Percentiles rank a stretch among this genome's conserved stretches.
Evolutionary conservation across 2,797 vertebrate genomes (phyloP).

Genomic region (Novumbra hubbsi): DNA sequence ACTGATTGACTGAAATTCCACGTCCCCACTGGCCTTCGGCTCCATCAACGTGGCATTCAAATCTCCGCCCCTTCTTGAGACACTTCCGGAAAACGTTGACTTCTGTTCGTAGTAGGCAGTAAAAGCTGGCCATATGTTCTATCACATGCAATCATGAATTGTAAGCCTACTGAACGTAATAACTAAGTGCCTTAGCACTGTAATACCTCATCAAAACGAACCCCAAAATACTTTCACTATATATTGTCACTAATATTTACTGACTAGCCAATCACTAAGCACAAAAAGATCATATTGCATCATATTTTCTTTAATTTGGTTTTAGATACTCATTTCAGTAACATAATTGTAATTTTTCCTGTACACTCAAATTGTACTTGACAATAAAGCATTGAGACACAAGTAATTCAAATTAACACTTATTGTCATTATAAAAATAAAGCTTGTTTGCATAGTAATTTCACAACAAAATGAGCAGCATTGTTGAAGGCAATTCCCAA

Average conservation of each 20-base stretch:
- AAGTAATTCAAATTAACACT: background rate
- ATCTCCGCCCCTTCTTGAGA: constrained; percentile 47
- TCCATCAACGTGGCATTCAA: constrained; percentile 83
- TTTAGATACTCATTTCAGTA: no score
- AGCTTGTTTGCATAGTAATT: background rate
- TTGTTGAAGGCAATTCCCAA: background rate
- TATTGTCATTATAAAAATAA: background rate
- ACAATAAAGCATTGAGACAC: background rate
- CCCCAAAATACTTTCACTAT: background rate
- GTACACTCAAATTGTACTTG: background rate
- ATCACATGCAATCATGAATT: background rate
- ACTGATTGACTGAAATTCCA: constrained; percentile 63
- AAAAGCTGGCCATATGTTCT: background rate
- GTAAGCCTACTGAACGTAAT: background rate
- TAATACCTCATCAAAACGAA: background rate
- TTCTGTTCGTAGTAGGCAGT: background rate
- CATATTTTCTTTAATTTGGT: background rate
- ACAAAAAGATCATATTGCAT: background rate
- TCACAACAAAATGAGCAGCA: background rate
- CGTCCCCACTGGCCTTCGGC: constrained; percentile 74
- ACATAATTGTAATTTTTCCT: background rate
- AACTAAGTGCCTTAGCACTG: background rate
- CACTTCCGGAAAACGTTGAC: constrained; percentile 37
- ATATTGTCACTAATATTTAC: background rate
- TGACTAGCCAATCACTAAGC: background rate